phyloP scores from a whole-genome alignment of 2,113 vertebrate species.

The Xiphorhynchus elegans region DNA sequence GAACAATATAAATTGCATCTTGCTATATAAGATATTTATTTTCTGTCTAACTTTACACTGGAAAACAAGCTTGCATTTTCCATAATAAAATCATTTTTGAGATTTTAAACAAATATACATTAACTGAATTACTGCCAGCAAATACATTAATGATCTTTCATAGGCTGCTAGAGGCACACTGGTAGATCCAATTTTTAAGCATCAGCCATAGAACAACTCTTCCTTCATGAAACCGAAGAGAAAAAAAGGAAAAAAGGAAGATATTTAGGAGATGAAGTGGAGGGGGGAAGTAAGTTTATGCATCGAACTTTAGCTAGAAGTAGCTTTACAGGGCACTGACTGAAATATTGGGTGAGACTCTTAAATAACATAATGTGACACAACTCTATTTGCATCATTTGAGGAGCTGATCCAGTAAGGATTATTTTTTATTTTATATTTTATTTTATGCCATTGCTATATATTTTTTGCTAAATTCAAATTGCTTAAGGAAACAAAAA shows the following conservation, averaged over 20 bases:
- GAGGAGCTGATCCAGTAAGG: neutral
- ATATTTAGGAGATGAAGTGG: neutral
- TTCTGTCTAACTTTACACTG: constrained; percentile 26
- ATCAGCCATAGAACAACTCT: neutral
- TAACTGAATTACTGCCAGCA: constrained; percentile 63
- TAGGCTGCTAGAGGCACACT: neutral
- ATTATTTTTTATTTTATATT: neutral
- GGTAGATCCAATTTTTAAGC: neutral
- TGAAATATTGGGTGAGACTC: neutral
- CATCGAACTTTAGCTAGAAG: neutral
- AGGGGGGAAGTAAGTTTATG: neutral
- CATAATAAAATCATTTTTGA: constrained; percentile 40
- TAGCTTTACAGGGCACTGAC: neutral
- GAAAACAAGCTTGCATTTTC: constrained; percentile 50
- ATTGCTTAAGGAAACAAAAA: constrained; percentile 30
- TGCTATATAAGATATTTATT: constrained; percentile 8
- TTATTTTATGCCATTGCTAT: neutral
- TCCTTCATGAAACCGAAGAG: neutral
- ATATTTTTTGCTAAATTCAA: constrained; percentile 13
- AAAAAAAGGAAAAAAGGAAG: neutral
- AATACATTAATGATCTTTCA: constrained; percentile 45
- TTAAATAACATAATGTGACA: neutral
- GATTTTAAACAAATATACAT: constrained; percentile 54
- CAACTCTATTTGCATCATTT: neutral
- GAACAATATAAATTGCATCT: constrained; percentile 45